Evolutionary conservation across 2,888 invertebrate species (phyloP), one percentile per base, ranked within the genome.

Genomic region (Limenitis camilla): DNA sequence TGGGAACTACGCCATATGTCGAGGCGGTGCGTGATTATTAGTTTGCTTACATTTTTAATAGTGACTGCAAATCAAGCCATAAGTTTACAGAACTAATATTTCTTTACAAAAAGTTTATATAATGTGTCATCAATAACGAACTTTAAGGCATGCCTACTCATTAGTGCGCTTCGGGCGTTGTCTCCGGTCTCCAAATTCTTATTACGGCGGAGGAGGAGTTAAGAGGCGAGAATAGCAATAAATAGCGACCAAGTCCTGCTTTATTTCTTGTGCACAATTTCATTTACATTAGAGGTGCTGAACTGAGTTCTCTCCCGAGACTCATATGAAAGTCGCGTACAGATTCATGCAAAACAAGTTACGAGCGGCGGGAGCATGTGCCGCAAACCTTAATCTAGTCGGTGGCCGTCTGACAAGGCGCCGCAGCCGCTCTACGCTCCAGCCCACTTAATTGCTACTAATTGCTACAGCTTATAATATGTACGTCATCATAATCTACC

Each of bases 191-290:
- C 80, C 78, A 71, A 79, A 74, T 80, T 68, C 77, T 81, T 82
- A 83, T 85, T 85, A 84, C 81, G 65, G 65, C 64, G 76, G 77
- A 84, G 84, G 65, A 64, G 76, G 77, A 84, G 84, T 83, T 82
- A 85, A 73, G 80, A 81, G 82, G 78, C 81, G 76, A 78, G 75
- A 67, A 72, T 71, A 71, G 71, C 83, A 78, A 84, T 86, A 87
- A 86, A 86, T 84, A 83, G 74, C 76, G 75, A 78, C 72, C 76
- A 66, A 78, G 73, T 74, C 72, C 72, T 78, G 84, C 80, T 85
- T 83, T 83, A 83, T 85, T 83, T 81, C 78, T 81, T 81, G 82
- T 77, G 76, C 81, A 83, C 81, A 86, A 85, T 86, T 86, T 84
- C 77, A 83, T 85, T 85, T 84, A 86, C 84, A 85, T 85, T 81